Percentiles rank a stretch among this genome's conserved stretches.
These are phyloP conservation scores for Philonicus albiceps DNA, from an alignment of 2,888 invertebrate species.

Conservation along the genomic window DNA sequence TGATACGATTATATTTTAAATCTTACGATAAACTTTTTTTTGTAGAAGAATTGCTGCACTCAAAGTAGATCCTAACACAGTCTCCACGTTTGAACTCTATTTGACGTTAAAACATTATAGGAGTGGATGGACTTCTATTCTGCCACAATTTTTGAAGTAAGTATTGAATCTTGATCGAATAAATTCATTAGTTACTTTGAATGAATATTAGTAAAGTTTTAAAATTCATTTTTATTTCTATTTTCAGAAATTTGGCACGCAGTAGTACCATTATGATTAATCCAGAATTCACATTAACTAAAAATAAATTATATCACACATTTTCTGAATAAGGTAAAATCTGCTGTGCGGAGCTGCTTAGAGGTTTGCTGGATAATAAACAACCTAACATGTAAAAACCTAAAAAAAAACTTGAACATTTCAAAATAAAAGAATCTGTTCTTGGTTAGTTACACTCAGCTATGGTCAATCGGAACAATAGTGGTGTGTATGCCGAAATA, in stretches of 20 bases:
- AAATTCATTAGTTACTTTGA: no score
- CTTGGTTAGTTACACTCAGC: background rate
- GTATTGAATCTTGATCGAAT: conserved; percentile 62
- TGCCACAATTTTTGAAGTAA: conserved; percentile 92
- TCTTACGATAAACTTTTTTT: conserved; percentile 17
- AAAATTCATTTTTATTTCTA: conserved; percentile 48
- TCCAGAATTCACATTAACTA: conserved; percentile 86
- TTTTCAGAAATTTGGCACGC: conserved; percentile 81
- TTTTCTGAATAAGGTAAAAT: conserved; percentile 63
- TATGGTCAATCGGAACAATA: background rate
- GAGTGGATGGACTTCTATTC: conserved; percentile 84
- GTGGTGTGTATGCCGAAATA: background rate
- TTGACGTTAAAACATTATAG: conserved; percentile 87
- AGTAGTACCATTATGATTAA: conserved; percentile 89
- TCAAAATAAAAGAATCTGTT: background rate
- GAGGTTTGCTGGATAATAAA: conserved; percentile 59
- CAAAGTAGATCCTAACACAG: conserved; percentile 85
- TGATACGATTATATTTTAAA: background rate
- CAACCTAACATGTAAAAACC: background rate
- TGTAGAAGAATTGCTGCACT: conserved; percentile 78
- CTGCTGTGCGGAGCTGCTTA: background rate
- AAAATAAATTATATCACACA: conserved; percentile 89
- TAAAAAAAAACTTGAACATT: conserved; percentile 38
- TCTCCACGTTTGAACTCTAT: conserved; percentile 90
- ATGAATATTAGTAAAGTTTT: no score